Conservation (phyloP, 2,888 invertebrate species). For the Hylaea fasciaria region DNA sequence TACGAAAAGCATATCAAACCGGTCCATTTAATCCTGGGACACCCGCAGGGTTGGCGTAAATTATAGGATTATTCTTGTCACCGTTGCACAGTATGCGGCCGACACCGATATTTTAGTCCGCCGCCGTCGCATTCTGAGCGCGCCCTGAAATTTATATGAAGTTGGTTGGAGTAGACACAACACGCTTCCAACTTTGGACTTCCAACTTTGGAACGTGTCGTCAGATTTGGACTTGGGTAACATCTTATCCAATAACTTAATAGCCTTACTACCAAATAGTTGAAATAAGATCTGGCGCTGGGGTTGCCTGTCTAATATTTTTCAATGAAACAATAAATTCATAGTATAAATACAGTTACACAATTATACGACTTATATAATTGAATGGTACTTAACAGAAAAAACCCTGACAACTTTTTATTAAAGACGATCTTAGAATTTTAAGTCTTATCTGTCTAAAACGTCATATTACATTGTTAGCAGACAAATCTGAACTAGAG, state of each 20-base stretch:
- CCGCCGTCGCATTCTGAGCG: constrained; percentile 40
- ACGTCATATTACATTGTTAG: background rate
- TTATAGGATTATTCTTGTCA: constrained; percentile 51
- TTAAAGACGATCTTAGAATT: no score
- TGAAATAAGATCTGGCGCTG: no score
- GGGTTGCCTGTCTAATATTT: no score
- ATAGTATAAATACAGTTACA: no score
- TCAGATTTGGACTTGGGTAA: background rate
- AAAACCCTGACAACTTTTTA: no score
- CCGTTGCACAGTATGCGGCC: constrained; percentile 30
- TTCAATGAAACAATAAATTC: no score
- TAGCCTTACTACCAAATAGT: no score
- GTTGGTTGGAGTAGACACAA: constrained; percentile 23
- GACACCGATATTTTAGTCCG: constrained; percentile 50
- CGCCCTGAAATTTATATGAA: constrained; percentile 47
- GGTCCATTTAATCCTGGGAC: constrained; percentile 3
- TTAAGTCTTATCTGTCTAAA: no score
- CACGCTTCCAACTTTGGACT: constrained; percentile 4
- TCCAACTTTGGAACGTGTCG: constrained; percentile 5
- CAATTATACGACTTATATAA: no score
- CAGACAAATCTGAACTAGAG: constrained; percentile 12
- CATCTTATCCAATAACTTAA: background rate
- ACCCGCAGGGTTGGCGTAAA: constrained; percentile 37
- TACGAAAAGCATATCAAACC: no score
- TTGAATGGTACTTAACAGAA: no score